Evolutionary conservation across 2,113 vertebrate genomes (phyloP), one percentile per base, ranked within the genome.

Genomic region (Sclerurus mexicanus): DNA sequence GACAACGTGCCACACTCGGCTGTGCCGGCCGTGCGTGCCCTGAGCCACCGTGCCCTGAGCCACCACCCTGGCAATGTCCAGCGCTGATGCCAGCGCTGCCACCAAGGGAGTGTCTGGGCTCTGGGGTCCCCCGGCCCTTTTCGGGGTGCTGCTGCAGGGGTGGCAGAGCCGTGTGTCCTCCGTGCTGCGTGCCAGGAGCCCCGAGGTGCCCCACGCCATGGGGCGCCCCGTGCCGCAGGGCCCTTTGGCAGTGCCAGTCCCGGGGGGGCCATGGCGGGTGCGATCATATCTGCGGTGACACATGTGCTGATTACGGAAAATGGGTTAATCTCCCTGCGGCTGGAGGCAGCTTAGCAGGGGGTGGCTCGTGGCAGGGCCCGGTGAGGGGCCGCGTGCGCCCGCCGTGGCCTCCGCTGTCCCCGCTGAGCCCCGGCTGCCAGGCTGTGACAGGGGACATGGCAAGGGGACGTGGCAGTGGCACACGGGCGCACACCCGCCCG

Each of bases 221-320:
- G 85, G 85, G 53, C 50, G 37, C 59, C 53, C 31, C 15, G 16
- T 76, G 63, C 63, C 2, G 3, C 64, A 30, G 63, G 77, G 35
- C 49, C 27, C 76, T 72, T 46, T n/a, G 89, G 75, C 86, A 68
- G 66, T 40, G 56, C 42, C 79, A 35, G 67, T 67, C 39, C 30
- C 28, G 4, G 82, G 71, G 60, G 89, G 85, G 74, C 33, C 10
- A 30, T 17, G 25, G 68, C 24, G 53, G 33, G 83, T 19, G 95
- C 89, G 96, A 96, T 95, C 95, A 89, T 96, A 92, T 95, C 96
- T 85, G 90, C 33, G 67, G 94, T 96, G 96, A 95, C 94, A 96
- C 95, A 97, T 97, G 96, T 97, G 95, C 95, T 97, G 96, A 96
- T 96, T 91, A 96, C 82, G n/a, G 96, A 97, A 97, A 97, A 97